A percentile compares a stretch with the other conserved stretches of the same genome.
Evolutionary conservation across 2,888 invertebrate species (phyloP).

Genomic region (Liodrosophila aerea): DNA sequence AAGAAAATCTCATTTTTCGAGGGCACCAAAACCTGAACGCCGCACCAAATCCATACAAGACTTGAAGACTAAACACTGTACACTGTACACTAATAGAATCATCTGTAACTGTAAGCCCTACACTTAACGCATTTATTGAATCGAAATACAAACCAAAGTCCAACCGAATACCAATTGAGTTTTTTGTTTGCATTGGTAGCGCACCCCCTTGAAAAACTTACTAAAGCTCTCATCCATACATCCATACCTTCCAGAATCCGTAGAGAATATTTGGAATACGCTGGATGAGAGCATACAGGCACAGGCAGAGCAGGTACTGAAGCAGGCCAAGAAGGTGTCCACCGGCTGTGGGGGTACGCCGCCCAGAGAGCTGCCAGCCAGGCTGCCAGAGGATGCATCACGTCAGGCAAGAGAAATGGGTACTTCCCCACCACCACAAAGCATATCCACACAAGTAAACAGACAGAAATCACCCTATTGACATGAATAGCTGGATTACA

Average conservation of each 20-base stretch:
- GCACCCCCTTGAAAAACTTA: not conserved
- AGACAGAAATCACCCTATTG: not conserved
- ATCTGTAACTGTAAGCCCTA: constrained; percentile 46
- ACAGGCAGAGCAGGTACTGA: constrained; percentile 74
- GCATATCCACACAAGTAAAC: constrained; percentile 91
- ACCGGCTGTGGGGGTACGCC: constrained; percentile 87
- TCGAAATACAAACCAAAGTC: constrained; percentile 63
- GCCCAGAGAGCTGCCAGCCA: constrained; percentile 84
- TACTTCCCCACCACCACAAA: constrained; percentile 93
- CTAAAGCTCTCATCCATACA: constrained; percentile 51
- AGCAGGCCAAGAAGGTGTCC: constrained; percentile 82
- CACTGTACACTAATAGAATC: constrained; percentile 26
- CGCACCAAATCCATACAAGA: constrained; percentile 13
- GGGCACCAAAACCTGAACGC: constrained; percentile 85
- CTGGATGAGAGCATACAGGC: constrained; percentile 82
- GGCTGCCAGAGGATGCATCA: not conserved
- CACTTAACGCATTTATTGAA: constrained; percentile 73
- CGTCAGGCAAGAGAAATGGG: constrained; percentile 85
- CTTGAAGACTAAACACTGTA: constrained; percentile 52
- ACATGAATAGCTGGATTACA: not conserved
- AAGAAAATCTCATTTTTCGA: constrained; percentile 90
- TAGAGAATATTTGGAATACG: constrained; percentile 82
- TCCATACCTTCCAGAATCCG: constrained; percentile 68
- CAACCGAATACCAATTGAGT: constrained; percentile 45
- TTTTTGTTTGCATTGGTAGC: constrained; percentile 59